Conservation (phyloP, 2,888 invertebrate species). For the Neocrepidodera transversa region DNA sequence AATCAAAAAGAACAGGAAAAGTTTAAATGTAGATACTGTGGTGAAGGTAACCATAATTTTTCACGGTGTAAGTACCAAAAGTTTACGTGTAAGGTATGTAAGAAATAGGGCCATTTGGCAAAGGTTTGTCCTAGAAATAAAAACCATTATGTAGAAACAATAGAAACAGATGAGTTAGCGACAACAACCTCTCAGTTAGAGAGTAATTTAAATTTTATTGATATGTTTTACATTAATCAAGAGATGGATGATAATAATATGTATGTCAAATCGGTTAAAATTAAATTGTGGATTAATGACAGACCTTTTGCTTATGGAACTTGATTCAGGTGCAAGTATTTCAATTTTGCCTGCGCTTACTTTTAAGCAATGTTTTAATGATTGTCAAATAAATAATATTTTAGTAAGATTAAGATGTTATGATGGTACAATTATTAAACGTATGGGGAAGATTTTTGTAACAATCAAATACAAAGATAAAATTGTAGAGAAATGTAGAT, state of each 20-base stretch:
- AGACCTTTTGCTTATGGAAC: constrained; percentile 10
- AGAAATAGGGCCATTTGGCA: constrained; percentile 27
- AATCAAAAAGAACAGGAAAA: neutral
- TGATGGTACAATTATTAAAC: constrained; percentile 22
- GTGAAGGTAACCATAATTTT: constrained; percentile 19
- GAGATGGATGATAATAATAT: constrained; percentile 5
- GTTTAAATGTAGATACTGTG: constrained; percentile 17
- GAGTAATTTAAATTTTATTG: constrained; percentile 16
- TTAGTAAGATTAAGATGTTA: constrained; percentile 20
- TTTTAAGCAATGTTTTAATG: constrained; percentile 23
- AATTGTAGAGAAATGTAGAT: constrained; percentile 14
- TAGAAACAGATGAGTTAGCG: constrained; percentile 4
- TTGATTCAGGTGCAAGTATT: constrained; percentile 29
- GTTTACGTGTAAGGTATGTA: constrained; percentile 20
- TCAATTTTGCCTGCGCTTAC: constrained; percentile 15
- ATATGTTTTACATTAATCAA: too few relatives aligned
- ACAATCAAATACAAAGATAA: constrained; percentile 10
- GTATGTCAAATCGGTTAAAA: constrained; percentile 14
- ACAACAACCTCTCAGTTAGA: too few relatives aligned
- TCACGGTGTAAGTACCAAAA: constrained; percentile 14
- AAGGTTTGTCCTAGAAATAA: constrained; percentile 27
- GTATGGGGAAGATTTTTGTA: constrained; percentile 20
- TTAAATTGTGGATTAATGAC: constrained; percentile 11
- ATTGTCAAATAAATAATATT: constrained; percentile 19
- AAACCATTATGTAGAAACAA: constrained; percentile 8